A percentile compares a stretch with the other conserved stretches of the same genome.
These are phyloP conservation scores for Heliopora coerulea DNA, from an alignment of 92 coral and sea anemone species.

Conservation along the genomic window DNA sequence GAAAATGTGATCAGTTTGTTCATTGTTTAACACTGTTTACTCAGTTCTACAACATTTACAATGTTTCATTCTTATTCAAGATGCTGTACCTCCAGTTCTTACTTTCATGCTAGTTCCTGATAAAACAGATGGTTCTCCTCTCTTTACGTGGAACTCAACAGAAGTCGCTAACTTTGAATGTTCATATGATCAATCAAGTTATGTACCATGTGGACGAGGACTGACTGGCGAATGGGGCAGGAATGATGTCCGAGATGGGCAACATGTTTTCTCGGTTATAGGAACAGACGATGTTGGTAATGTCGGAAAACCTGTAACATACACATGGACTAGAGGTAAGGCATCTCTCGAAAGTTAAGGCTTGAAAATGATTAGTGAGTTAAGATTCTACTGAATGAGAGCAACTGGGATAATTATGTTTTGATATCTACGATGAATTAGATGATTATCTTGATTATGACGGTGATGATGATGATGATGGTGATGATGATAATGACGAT, in stretches of 20 bases:
- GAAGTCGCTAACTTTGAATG: slow-evolving; percentile 18
- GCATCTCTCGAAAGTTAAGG: neutral
- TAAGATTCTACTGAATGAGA: too few relatives aligned
- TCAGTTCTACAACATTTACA: too few relatives aligned
- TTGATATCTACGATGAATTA: too few relatives aligned
- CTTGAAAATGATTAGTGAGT: too few relatives aligned
- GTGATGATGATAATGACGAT: too few relatives aligned
- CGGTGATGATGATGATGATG: too few relatives aligned
- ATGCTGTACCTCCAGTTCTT: slow-evolving; percentile 7
- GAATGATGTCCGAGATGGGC: slow-evolving; percentile 1
- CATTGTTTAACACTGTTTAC: too few relatives aligned
- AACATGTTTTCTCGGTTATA: slow-evolving; percentile 5
- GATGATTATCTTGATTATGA: too few relatives aligned
- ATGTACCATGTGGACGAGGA: slow-evolving; percentile 3
- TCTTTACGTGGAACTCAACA: slow-evolving; percentile 18
- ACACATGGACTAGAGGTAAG: slow-evolving; percentile 37
- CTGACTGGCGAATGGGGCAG: slow-evolving; percentile 3
- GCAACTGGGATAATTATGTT: too few relatives aligned
- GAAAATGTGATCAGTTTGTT: too few relatives aligned
- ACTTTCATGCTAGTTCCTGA: slow-evolving; percentile 13
- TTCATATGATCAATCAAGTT: slow-evolving; percentile 12
- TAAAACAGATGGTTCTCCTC: slow-evolving; percentile 17
- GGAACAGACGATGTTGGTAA: slow-evolving; percentile 18
- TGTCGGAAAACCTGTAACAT: neutral
- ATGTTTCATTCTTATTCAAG: neutral